These are phyloP conservation scores for Urophycis tenuis DNA, from an alignment of 2,797 vertebrate species.

Conservation along the genomic window DNA sequence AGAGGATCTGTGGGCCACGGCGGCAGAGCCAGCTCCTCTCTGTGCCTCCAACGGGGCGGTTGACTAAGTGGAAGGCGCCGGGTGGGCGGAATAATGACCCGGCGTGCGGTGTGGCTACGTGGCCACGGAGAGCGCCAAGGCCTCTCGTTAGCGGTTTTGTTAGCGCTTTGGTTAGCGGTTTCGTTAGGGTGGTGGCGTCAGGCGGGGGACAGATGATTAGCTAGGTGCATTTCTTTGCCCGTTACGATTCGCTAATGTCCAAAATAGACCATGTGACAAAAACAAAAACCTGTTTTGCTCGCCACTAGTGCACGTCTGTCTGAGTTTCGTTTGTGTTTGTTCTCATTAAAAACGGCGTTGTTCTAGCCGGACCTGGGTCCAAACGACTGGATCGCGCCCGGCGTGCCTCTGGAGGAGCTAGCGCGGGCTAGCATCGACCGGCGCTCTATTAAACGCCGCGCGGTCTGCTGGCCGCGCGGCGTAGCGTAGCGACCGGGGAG, in stretches of 20 bases:
- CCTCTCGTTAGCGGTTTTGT: slow-evolving; percentile 72
- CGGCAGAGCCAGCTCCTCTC: not conserved
- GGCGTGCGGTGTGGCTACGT: slow-evolving; percentile 70
- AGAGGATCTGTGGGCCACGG: not conserved
- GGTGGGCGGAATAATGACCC: slow-evolving; percentile 42
- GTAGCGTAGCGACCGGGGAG: not conserved
- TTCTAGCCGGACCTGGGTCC: not conserved
- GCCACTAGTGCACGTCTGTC: not conserved
- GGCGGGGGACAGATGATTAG: not conserved
- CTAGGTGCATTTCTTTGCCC: not conserved
- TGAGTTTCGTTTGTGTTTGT: not conserved
- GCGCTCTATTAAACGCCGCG: not conserved
- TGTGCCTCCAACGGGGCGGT: not conserved
- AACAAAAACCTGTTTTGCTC: not conserved
- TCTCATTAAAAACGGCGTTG: not conserved
- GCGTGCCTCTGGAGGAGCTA: not conserved
- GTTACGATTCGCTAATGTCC: not conserved
- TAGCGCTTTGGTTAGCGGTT: slow-evolving; percentile 72
- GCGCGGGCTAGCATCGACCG: not conserved
- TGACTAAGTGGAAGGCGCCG: not conserved
- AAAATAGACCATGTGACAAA: not conserved
- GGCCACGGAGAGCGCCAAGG: slow-evolving; percentile 79
- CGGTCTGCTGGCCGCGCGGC: not conserved
- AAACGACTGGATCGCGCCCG: not conserved
- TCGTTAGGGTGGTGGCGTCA: slow-evolving; percentile 58